Base-by-base conservation (phyloP, 2,797 vertebrate genomes). In the Lacerta agilis region DNA sequence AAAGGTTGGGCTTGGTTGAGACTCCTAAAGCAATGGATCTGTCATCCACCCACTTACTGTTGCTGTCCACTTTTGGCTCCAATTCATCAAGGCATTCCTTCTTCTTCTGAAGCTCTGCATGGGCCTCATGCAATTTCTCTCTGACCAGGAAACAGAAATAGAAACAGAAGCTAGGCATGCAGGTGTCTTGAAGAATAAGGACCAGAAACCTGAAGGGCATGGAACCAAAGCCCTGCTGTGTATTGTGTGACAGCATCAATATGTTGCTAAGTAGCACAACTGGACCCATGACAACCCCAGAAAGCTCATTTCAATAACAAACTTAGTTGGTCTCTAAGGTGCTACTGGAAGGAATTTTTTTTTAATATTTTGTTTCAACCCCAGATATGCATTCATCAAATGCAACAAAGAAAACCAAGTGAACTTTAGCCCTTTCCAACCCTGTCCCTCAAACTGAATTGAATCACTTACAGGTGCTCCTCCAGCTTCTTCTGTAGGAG, bases 401-500 rank as follows among this genome's bases (percentile, higher is more conserved):
- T 45, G 4, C 29, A 75, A 8, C 10, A 38, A 6, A 79, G 4
- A 29, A 64, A 36, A 20, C 5, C 13, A 72, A 4, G 10, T 33
- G 36, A 72, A 33, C n/a, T 67, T 80, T 80, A n/a, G 8, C 41
- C 43, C 61, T 25, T 66, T n/a, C 43, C 36, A 67, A 15, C 6
- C 36, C 36, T n/a, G 20, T 8, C 71, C 29, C 78, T 67, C 10
- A 84, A 8, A 41, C 18, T 76, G 58, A 61, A 58, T 61, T 10
- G 2, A 55, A 58, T 29, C 17, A 98, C 98, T 99, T 96, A 98
- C 98, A 98, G 93, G 91, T 99, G 98, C 85, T 98, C 98, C 77
- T 98, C 98, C 23, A 98, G 96, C 93, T 98, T 99, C 91, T 97
- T 98, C 96, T 98, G 97, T 94, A 98, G 92, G 81, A 98, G 92